phyloP scores from a whole-genome alignment of 2,797 vertebrate species.

The Oceanodroma leucorhoa region DNA sequence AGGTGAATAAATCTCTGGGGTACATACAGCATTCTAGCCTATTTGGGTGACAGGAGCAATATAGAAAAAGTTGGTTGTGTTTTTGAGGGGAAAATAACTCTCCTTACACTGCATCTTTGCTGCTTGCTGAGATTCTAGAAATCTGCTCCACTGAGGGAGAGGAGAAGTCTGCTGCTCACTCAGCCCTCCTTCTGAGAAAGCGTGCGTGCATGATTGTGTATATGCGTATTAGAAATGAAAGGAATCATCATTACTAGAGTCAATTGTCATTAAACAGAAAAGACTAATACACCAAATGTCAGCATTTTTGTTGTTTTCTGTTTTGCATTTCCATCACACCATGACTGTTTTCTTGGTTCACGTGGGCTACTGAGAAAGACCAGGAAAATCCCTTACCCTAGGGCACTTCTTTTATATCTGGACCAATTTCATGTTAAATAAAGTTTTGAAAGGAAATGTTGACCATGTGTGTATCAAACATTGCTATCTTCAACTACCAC shows the following conservation, averaged over 20 bases:
- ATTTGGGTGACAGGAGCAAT: slow-evolving; percentile 10
- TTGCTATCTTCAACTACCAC: slow-evolving; percentile 49
- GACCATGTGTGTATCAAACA: slow-evolving; percentile 33
- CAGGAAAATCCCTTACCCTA: slow-evolving; percentile 19
- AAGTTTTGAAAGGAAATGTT: slow-evolving; percentile 59
- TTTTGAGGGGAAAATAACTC: neutral
- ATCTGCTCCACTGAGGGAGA: slow-evolving; percentile 5
- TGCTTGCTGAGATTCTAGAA: slow-evolving; percentile 15
- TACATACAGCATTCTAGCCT: neutral
- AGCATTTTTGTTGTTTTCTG: slow-evolving; percentile 13
- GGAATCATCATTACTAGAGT: neutral
- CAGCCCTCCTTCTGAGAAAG: slow-evolving; percentile 8
- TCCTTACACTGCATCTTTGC: neutral
- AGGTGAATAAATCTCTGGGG: slow-evolving; percentile 49
- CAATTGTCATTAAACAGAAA: slow-evolving; percentile 9
- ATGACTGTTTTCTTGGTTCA: slow-evolving; percentile 15
- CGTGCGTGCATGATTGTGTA: neutral
- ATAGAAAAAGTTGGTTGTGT: neutral
- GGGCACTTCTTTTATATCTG: slow-evolving; percentile 29
- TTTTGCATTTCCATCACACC: slow-evolving; percentile 62
- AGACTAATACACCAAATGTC: neutral
- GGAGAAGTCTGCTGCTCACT: slow-evolving; percentile 11
- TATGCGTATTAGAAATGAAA: neutral
- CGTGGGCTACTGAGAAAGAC: neutral
- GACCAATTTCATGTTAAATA: slow-evolving; percentile 59